Evolutionary conservation across 2,797 vertebrate genomes (phyloP).

Genomic region (Heteromormyrus szaboi): DNA sequence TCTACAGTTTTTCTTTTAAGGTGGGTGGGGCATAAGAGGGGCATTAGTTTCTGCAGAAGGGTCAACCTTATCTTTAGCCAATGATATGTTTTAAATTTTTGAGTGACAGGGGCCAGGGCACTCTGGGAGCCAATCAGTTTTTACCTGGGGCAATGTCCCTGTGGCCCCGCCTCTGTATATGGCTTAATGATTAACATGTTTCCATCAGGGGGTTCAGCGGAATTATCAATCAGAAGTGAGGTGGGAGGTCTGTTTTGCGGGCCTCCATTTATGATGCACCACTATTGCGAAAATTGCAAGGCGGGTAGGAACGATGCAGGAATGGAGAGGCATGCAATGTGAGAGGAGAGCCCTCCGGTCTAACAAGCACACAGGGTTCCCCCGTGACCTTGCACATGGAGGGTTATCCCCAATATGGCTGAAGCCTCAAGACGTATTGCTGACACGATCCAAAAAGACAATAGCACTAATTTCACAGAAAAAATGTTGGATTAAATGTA

Average conservation of each 20-base stretch:
- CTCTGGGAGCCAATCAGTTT: background rate
- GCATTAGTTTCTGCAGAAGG: background rate
- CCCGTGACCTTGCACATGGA: background rate
- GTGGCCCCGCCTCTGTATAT: background rate
- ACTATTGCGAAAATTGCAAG: background rate
- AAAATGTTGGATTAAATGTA: background rate
- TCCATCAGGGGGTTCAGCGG: background rate
- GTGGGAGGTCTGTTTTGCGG: background rate
- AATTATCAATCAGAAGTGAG: background rate
- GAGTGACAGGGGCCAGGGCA: background rate
- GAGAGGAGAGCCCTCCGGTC: background rate
- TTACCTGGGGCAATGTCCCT: background rate
- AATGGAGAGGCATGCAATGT: background rate
- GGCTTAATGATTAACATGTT: background rate
- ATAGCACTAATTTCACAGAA: background rate
- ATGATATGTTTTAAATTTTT: background rate
- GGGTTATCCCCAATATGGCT: background rate
- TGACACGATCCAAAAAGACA: background rate
- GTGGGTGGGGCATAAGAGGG: background rate
- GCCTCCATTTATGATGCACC: background rate
- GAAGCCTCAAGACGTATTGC: background rate
- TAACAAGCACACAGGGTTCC: background rate
- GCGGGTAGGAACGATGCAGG: background rate
- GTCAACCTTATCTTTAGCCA: background rate
- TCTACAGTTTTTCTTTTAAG: background rate